These are phyloP conservation scores for Subacronicta megacephala DNA, from an alignment of 2,888 invertebrate species.

Conservation along the genomic window DNA sequence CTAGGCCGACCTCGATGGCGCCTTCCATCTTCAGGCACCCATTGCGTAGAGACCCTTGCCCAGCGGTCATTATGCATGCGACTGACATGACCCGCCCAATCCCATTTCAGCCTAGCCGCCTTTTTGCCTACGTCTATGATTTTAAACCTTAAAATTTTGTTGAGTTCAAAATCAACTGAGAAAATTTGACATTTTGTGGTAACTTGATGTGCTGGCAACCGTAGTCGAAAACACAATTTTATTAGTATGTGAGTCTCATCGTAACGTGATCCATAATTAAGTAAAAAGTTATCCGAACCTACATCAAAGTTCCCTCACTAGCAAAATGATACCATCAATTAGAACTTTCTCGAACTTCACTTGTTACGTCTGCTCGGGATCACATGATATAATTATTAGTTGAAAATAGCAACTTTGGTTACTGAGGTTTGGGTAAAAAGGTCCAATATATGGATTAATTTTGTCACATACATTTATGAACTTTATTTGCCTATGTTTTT, in stretches of 20 bases:
- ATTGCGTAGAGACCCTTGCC: no score
- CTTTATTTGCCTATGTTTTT: neutral
- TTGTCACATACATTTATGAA: neutral
- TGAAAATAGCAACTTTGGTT: conserved; percentile 35
- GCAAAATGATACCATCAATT: conserved; percentile 60
- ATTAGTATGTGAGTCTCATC: conserved; percentile 2
- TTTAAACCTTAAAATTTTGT: no score
- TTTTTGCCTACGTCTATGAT: no score
- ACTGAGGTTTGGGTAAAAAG: conserved; percentile 15
- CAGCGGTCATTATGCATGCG: no score
- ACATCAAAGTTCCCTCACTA: conserved; percentile 30
- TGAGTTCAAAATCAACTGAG: no score
- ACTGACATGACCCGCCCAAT: no score
- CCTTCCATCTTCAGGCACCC: no score
- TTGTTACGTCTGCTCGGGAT: conserved; percentile 45
- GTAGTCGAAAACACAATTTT: neutral
- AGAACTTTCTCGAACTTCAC: conserved; percentile 57
- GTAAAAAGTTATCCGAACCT: conserved; percentile 45
- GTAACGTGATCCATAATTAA: conserved; percentile 34
- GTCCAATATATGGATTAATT: conserved; percentile 16
- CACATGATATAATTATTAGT: conserved; percentile 57
- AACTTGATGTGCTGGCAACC: no score
- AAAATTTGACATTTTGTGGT: no score
- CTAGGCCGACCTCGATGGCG: no score
- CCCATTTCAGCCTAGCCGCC: no score